Percentiles rank a stretch among this genome's conserved stretches.
Evolutionary conservation across 1,140 invertebrate species (phyloP).

Genomic region (Teleogryllus occipitalis): DNA sequence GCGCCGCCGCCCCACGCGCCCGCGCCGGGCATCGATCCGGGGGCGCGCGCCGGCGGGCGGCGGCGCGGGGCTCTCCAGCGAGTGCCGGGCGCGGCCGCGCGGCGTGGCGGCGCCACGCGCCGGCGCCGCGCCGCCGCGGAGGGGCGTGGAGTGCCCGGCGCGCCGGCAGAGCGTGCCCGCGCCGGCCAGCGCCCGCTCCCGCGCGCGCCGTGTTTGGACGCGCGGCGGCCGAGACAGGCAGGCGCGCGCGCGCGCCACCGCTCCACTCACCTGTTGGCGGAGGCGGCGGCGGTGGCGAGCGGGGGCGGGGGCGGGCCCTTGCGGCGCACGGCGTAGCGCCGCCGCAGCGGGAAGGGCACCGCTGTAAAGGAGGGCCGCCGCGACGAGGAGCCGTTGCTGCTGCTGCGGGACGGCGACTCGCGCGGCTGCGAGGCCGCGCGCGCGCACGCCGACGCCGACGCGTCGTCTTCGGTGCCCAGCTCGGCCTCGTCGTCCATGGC

Average conservation of each 20-base stretch:
- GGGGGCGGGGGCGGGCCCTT: background rate
- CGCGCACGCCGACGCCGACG: no score
- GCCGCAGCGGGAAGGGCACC: background rate
- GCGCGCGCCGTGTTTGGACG: background rate
- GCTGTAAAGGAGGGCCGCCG: background rate
- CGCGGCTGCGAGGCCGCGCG: no score
- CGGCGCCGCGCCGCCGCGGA: background rate
- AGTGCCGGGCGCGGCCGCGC: background rate
- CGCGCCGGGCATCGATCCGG: background rate
- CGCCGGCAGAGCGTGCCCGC: background rate
- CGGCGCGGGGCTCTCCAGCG: background rate
- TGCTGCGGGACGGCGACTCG: background rate
- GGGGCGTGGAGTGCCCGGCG: background rate
- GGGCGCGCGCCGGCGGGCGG: no score
- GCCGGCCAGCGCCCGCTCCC: background rate
- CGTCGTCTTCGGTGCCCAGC: no score
- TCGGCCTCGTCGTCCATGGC: background rate
- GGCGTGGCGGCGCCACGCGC: background rate
- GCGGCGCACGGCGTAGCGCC: background rate
- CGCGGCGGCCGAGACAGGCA: background rate
- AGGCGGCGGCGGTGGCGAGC: background rate
- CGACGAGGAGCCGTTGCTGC: background rate
- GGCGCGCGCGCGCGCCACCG: no score
- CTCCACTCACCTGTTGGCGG: background rate
- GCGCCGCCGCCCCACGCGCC: no score